phyloP scores from a whole-genome alignment of 2,797 vertebrate genomes.

The Crenichthys baileyi region DNA sequence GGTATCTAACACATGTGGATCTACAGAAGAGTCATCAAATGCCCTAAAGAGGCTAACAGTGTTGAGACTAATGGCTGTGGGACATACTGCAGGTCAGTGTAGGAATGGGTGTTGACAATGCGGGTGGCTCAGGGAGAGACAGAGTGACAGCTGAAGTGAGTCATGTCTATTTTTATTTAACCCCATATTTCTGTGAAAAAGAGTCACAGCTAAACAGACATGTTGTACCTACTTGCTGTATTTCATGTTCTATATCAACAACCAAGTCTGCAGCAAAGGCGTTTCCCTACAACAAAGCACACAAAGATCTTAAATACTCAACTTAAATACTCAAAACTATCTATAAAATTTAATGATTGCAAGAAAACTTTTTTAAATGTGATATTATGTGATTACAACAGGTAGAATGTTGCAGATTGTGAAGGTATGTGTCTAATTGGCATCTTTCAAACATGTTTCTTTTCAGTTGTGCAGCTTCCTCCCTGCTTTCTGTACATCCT shows the following conservation, averaged over 20 bases:
- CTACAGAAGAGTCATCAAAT: background rate
- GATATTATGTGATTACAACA: slow-evolving; percentile 22
- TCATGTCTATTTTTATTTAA: slow-evolving; percentile 81
- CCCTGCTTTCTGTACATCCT: slow-evolving; percentile 17
- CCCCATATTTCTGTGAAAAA: slow-evolving; percentile 52
- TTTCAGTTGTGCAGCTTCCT: slow-evolving; percentile 23
- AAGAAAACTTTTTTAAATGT: slow-evolving; percentile 9
- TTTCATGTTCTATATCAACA: slow-evolving; percentile 54
- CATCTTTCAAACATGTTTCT: slow-evolving; percentile 21
- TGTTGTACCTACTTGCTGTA: slow-evolving; percentile 22
- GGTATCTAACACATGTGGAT: background rate
- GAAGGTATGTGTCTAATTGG: slow-evolving; percentile 10
- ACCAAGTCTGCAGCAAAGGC: slow-evolving; percentile 38
- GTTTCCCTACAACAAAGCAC: slow-evolving; percentile 37
- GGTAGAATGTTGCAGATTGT: slow-evolving; percentile 14
- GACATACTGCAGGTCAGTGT: slow-evolving; percentile 5
- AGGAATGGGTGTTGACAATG: slow-evolving; percentile 41
- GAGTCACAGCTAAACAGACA: slow-evolving; percentile 62
- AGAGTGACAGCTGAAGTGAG: slow-evolving; percentile 76
- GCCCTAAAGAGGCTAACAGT: background rate
- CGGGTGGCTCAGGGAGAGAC: slow-evolving; percentile 63
- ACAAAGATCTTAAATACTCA: slow-evolving; percentile 28
- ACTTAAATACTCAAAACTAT: slow-evolving; percentile 31
- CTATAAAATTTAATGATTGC: slow-evolving; percentile 19
- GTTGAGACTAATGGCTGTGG: background rate